Percentiles rank a stretch among this genome's conserved stretches.
Conservation (phyloP, 2,888 invertebrate species). For the Andrena bucephala region DNA sequence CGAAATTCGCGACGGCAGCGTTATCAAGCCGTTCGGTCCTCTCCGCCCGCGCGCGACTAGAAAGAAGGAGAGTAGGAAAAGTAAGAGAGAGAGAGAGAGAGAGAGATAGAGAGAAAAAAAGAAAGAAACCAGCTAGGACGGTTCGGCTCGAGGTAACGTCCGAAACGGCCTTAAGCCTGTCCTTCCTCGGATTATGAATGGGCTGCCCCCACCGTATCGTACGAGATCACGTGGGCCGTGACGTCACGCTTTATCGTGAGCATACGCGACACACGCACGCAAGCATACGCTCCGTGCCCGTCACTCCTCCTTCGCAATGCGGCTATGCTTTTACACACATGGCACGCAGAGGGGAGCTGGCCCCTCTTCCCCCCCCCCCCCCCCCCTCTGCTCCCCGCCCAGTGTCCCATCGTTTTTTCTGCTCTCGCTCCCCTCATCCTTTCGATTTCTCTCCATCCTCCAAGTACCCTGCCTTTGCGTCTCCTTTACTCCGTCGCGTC, state of each 20-base stretch:
- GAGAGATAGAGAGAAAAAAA: not conserved
- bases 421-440: no score
- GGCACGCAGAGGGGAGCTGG: constrained; percentile 13
- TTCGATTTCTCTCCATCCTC: no score
- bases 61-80: not conserved
- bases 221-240: constrained; percentile 75
- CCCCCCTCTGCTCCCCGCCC: not conserved
- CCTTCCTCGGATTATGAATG: constrained; percentile 83
- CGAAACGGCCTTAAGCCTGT: constrained; percentile 81
- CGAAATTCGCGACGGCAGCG: not conserved
- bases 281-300: constrained; percentile 33
- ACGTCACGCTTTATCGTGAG: constrained; percentile 71
- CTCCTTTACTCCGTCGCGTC: no score
- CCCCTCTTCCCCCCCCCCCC: not conserved
- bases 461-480: no score
- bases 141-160: constrained; percentile 69
- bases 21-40: constrained; percentile 12
- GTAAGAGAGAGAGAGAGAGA: not conserved
- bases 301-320: constrained; percentile 45
- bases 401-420: constrained; percentile 15
- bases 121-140: constrained; percentile 4
- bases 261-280: constrained; percentile 63
- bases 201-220: constrained; percentile 71
- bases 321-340: constrained; percentile 59
- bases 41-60: not conserved